Evolutionary conservation across 1,140 invertebrate species (phyloP).

Genomic region (Aphis craccivora): DNA sequence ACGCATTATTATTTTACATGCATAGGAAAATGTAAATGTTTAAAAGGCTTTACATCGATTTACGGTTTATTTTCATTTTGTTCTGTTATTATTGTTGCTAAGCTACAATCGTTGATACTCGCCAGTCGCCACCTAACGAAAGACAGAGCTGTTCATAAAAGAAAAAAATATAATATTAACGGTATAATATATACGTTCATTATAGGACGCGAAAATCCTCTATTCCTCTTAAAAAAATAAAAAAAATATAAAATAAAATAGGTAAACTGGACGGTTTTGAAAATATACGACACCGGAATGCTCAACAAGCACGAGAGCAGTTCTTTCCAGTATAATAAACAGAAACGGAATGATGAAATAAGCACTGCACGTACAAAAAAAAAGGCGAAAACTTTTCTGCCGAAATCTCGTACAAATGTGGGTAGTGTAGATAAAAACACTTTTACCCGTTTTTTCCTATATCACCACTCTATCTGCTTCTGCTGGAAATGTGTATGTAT

Average conservation of each 20-base stretch:
- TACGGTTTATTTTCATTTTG: neutral
- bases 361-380: neutral
- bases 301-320: neutral
- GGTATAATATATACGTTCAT: neutral
- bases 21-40: constrained; percentile 49
- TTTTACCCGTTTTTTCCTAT: neutral
- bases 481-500: neutral
- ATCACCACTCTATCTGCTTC: neutral
- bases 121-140: too few relatives aligned
- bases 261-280: constrained; percentile 15
- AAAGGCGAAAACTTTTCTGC: neutral
- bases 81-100: constrained; percentile 47
- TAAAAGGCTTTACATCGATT: constrained; percentile 53
- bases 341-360: neutral
- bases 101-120: neutral
- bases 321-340: neutral
- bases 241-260: neutral
- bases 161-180: neutral
- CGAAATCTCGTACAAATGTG: neutral
- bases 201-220: neutral
- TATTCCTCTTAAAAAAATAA: neutral
- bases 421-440: neutral
- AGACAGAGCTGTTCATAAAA: neutral
- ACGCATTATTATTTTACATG: neutral
- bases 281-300: constrained; percentile 36